Percentiles rank a stretch among this genome's conserved stretches.
Evolutionary conservation across 2,113 vertebrate species (phyloP).

Genomic region (Platanista minor): DNA sequence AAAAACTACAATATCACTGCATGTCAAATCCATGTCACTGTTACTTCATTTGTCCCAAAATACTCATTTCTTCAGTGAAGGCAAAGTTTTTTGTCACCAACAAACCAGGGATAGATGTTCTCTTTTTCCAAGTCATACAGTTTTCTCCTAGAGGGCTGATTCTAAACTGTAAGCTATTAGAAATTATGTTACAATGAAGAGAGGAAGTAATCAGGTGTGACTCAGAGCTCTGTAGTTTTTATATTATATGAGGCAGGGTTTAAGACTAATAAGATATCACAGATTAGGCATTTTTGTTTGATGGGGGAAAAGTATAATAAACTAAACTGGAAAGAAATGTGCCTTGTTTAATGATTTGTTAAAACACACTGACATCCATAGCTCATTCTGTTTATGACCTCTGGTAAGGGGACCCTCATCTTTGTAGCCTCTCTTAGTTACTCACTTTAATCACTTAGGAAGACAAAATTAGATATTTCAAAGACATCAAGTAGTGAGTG

Average conservation of each 20-base stretch:
- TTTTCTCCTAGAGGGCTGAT: neutral
- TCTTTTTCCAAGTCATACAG: neutral
- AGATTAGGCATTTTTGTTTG: neutral
- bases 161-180: conserved; percentile 4
- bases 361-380: neutral
- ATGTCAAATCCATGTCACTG: neutral
- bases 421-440: neutral
- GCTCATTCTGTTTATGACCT: neutral
- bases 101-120: neutral
- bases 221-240: neutral
- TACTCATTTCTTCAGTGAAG: neutral
- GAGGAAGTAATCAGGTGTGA: neutral
- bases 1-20: neutral
- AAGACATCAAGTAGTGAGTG: neutral
- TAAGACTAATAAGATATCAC: neutral
- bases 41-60: neutral
- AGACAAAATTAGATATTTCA: neutral
- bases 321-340: neutral
- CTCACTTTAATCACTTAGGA: neutral
- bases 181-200: neutral
- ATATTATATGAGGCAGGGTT: neutral
- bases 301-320: neutral
- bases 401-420: neutral
- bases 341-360: neutral
- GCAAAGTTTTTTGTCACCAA: neutral